A percentile compares a stretch with the other conserved stretches of the same genome.
These are phyloP conservation scores for Lasioglossum leucozonium DNA, from an alignment of 2,888 invertebrate genomes.

Conservation along the genomic window DNA sequence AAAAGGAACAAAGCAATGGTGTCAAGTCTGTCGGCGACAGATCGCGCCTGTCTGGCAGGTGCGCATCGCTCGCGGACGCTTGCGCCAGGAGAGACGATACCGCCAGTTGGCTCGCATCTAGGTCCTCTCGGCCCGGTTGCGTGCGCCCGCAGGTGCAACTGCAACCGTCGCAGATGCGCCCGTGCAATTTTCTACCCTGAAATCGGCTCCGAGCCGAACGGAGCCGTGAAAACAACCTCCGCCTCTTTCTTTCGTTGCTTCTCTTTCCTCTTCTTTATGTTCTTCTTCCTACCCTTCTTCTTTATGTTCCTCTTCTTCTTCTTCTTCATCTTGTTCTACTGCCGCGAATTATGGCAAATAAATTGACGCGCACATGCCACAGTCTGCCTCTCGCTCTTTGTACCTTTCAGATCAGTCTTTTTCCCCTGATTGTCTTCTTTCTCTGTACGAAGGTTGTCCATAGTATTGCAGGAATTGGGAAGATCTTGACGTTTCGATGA, in stretches of 20 bases:
- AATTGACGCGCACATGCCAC: background rate
- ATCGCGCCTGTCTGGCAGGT: conserved; percentile 58
- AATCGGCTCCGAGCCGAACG: conserved; percentile 21
- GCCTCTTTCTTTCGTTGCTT: background rate
- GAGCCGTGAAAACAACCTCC: background rate
- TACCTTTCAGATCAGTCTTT: background rate
- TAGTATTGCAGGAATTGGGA: background rate
- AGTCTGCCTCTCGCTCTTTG: background rate
- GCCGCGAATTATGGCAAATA: conserved; percentile 28
- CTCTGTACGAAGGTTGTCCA: background rate
- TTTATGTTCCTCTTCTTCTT: background rate
- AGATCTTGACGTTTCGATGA: background rate
- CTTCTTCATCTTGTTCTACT: background rate
- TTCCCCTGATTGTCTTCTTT: background rate
- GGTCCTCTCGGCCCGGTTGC: background rate
- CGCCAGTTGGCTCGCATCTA: conserved; percentile 1
- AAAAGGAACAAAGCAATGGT: conserved; percentile 78
- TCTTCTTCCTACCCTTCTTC: background rate
- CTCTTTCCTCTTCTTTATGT: background rate
- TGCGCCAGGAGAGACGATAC: conserved; percentile 2
- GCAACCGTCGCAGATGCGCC: conserved; percentile 55
- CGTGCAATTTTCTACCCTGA: conserved; percentile 46
- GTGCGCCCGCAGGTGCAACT: conserved; percentile 48
- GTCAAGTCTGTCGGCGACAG: conserved; percentile 73
- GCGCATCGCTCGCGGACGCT: conserved; percentile 41